Evolutionary conservation across 1,140 invertebrate species (phyloP), one percentile per base, ranked within the genome.

Genomic region (Procambarus virginalis): DNA sequence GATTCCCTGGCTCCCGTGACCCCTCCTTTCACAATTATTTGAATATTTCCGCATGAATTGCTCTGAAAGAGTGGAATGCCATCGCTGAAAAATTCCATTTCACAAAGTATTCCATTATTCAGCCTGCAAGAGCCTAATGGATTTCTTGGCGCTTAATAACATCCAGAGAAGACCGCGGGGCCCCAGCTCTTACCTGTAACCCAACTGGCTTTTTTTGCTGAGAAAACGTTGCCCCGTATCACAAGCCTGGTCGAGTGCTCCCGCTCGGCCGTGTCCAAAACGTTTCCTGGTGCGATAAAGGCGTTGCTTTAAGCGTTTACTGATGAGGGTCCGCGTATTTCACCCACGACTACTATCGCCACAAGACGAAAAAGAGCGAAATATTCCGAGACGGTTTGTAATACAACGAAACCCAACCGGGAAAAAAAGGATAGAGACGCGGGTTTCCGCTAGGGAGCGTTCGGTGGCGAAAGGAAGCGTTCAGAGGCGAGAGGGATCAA

Each of bases 111-210:
- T 73, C 68, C 68, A 73, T 80, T 49, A 55, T 58, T 80, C 78
- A 58, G 78, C 10, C 12, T n/a, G 49, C 78, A 80, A 58, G 78
- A 80, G 78, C 49, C 78, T 80, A 80, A 80, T 80, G 78, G 78
- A 22, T 80, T 80, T 80, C 78, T 49, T 51, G 22, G 78, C 20
- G 34, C 45, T 80, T 55, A 80, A 80, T 80, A 34, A 80, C 78
- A 49, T 4, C 49, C 20, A 58, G 49, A 58, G n/a, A 58, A 80
- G 78, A 51, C 20, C 4, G 49, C 78, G 8, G 49, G 34, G 34
- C 34, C 34, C 8, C 78, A 49, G 58, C 78, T 58, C 14, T 6
- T 12, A 34, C 3, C 49, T 51, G n/a, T 20, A 73, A 73, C 68
- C 68, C 22, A 34, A n/a, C 68, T n/a, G 68, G 4, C 2, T 73